A percentile compares a stretch with the other conserved stretches of the same genome.
Conservation (phyloP, 2,797 vertebrate genomes). For the Orientallactaga sibirica region DNA sequence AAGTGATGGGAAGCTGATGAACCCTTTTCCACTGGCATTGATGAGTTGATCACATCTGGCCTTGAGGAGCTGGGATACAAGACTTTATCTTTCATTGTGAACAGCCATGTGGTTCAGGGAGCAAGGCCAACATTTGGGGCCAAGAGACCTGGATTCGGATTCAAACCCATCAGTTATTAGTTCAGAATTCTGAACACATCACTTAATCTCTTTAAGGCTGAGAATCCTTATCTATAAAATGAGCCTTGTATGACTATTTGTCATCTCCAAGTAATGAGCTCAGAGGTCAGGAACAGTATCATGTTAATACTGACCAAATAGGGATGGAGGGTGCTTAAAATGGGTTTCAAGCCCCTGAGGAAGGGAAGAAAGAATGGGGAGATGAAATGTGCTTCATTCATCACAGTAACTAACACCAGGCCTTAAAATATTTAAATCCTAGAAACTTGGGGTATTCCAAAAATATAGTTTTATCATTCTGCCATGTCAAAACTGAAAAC, state of each 20-base stretch:
- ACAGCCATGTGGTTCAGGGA: neutral
- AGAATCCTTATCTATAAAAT: slow-evolving; percentile 9
- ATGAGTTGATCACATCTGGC: neutral
- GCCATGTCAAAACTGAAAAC: neutral
- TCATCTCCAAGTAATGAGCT: neutral
- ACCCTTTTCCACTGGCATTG: neutral
- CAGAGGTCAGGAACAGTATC: neutral
- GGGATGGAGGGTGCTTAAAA: neutral
- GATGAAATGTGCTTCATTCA: neutral
- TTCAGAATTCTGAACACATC: neutral
- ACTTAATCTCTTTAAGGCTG: neutral
- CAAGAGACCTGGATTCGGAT: neutral
- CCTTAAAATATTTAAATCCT: neutral
- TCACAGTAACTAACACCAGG: neutral
- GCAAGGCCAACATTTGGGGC: neutral
- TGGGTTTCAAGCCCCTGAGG: rapidly evolving
- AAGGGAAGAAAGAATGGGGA: neutral
- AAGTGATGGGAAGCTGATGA: neutral
- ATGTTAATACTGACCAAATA: neutral
- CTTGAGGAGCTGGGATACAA: neutral
- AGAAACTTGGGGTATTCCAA: neutral
- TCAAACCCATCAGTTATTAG: neutral
- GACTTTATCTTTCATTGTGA: neutral
- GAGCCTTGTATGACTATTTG: too few species aligned
- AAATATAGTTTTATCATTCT: neutral